These are phyloP conservation scores for Trypoxylon attenuatum DNA, from an alignment of 2,888 invertebrate genomes.

Conservation along the genomic window DNA sequence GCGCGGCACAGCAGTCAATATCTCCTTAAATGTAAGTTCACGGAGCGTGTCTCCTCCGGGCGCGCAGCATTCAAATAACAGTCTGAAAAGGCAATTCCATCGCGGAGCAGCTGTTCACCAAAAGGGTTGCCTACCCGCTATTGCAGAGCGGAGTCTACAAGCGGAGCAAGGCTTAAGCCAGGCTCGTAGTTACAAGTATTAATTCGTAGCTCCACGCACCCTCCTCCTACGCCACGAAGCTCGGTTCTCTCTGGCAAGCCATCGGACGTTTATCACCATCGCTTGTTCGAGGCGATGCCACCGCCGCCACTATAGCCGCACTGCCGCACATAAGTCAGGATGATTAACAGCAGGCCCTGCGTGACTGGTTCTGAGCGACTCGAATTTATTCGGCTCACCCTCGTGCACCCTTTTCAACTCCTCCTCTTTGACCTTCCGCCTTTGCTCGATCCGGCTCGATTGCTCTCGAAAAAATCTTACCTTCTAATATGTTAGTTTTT, in stretches of 20 bases:
- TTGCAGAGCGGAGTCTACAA: not conserved
- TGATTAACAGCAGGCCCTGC: constrained; percentile 68
- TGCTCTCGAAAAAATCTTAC: too few species aligned
- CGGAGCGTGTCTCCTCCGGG: too few species aligned
- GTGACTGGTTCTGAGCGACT: constrained; percentile 64
- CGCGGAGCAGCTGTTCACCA: too few species aligned
- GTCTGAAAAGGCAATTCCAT: too few species aligned
- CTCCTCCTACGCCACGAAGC: constrained; percentile 23
- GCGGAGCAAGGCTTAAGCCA: constrained; percentile 36
- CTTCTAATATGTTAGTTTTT: too few species aligned
- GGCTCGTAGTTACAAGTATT: constrained; percentile 63
- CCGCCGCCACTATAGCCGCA: too few species aligned
- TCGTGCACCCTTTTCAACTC: constrained; percentile 23
- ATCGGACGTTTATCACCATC: constrained; percentile 59
- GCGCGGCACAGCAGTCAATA: too few species aligned
- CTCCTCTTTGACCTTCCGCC: constrained; percentile 17
- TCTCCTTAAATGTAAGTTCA: too few species aligned
- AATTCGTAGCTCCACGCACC: constrained; percentile 55
- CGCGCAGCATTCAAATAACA: too few species aligned
- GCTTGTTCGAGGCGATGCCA: constrained; percentile 50
- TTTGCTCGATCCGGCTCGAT: not conserved
- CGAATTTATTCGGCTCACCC: constrained; percentile 60
- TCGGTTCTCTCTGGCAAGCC: constrained; percentile 22
- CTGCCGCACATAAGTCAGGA: constrained; percentile 65
- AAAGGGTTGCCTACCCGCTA: too few species aligned